phyloP scores from a whole-genome alignment of 2,888 invertebrate species.

The Parnassius glacialis region DNA sequence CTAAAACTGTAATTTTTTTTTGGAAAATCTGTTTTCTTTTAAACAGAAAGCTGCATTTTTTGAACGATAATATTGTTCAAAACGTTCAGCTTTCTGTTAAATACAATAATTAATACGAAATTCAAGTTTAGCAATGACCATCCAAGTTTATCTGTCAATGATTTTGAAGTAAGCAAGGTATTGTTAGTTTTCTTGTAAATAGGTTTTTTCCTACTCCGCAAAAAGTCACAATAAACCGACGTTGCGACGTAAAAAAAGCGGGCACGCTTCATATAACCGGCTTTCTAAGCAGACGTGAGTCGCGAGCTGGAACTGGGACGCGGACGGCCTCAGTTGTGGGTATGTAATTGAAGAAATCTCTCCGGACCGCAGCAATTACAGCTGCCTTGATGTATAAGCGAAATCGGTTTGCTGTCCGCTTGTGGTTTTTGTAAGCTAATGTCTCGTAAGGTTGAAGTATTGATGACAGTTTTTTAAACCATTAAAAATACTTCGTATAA shows the following conservation, averaged over 20 bases:
- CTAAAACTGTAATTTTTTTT: too few species aligned
- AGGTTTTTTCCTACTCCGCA: conserved; percentile 32
- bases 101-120: too few species aligned
- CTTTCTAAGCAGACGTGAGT: conserved; percentile 52
- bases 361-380: conserved; percentile 43
- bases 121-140: too few species aligned
- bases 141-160: conserved; percentile 9
- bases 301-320: conserved; percentile 40
- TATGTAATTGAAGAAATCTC: conserved; percentile 65
- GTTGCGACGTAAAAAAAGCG: conserved; percentile 41
- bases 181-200: conserved; percentile 21
- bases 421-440: neutral
- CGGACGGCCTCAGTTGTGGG: conserved; percentile 36
- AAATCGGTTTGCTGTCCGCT: neutral
- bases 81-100: too few species aligned
- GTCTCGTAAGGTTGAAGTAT: neutral
- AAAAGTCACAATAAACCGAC: conserved; percentile 37
- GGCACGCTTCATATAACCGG: conserved; percentile 42
- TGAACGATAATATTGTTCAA: too few species aligned
- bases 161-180: conserved; percentile 17
- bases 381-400: conserved; percentile 17
- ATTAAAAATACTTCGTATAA: neutral
- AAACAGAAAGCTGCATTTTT: too few species aligned
- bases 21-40: too few species aligned
- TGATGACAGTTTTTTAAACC: neutral